Evolutionary conservation across 1,140 invertebrate species (phyloP).

Genomic region (Aplysia californica): DNA sequence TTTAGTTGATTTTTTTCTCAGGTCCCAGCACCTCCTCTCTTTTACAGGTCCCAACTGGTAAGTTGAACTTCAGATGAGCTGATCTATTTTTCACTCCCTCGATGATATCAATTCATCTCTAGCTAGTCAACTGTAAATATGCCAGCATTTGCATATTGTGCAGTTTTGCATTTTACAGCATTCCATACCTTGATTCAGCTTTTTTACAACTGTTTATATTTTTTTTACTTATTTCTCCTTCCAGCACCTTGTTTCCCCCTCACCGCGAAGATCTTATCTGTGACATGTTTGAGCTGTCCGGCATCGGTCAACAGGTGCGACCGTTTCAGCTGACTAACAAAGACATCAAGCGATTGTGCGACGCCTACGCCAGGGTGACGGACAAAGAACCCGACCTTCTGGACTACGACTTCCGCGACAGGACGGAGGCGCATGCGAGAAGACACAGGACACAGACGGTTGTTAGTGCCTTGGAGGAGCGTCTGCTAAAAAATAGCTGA

Average conservation of each 20-base stretch:
- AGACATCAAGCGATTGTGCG: conserved; percentile 82
- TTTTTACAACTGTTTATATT: neutral
- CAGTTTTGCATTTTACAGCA: too few relatives aligned
- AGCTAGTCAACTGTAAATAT: too few relatives aligned
- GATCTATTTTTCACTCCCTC: too few relatives aligned
- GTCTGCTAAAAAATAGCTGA: too few relatives aligned
- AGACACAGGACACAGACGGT: conserved; percentile 1
- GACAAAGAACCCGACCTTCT: conserved; percentile 77
- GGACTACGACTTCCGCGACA: conserved; percentile 76
- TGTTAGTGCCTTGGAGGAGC: conserved; percentile 1
- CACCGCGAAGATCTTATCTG: conserved; percentile 75
- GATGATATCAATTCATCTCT: too few relatives aligned
- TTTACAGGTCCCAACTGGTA: too few relatives aligned
- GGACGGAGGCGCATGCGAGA: conserved; percentile 13
- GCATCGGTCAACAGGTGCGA: conserved; percentile 77
- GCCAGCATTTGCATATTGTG: too few relatives aligned
- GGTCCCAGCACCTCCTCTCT: too few relatives aligned
- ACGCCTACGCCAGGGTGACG: conserved; percentile 79
- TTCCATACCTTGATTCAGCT: too few relatives aligned
- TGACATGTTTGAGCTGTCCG: conserved; percentile 79
- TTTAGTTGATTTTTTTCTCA: too few relatives aligned
- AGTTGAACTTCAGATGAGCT: too few relatives aligned
- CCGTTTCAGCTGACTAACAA: conserved; percentile 74
- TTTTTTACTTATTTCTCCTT: conserved; percentile 24
- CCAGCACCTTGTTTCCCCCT: conserved; percentile 81